phyloP scores from a whole-genome alignment of 2,888 invertebrate species.

The Dasysyrphus tricinctus region DNA sequence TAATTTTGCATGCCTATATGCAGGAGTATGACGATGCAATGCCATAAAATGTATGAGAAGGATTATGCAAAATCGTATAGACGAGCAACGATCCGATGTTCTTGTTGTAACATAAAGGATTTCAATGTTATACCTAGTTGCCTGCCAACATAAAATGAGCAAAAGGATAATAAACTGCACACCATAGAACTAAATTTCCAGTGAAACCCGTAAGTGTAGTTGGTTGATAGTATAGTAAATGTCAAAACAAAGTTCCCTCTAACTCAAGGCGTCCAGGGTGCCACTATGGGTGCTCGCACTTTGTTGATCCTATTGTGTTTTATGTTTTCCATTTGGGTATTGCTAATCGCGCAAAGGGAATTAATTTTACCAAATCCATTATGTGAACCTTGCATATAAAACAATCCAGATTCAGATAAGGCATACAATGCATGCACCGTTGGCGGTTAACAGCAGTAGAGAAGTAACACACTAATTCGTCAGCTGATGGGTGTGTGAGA shows the following conservation, averaged over 20 bases:
- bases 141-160: not conserved
- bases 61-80: constrained; percentile 57
- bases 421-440: not conserved
- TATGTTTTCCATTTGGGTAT: not conserved
- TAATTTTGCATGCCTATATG: not conserved
- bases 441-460: constrained; percentile 7
- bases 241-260: not conserved
- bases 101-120: constrained; percentile 48
- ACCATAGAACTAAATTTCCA: constrained; percentile 7
- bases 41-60: constrained; percentile 6
- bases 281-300: not conserved
- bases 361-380: constrained; percentile 16
- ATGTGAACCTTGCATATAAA: constrained; percentile 8
- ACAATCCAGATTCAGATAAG: not conserved
- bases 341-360: constrained; percentile 5
- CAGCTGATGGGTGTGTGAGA: not conserved
- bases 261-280: not conserved
- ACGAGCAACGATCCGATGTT: constrained; percentile 20
- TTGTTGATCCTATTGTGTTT: not conserved
- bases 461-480: constrained; percentile 23
- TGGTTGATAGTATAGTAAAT: not conserved
- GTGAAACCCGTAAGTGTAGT: not conserved
- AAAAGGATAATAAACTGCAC: constrained; percentile 30
- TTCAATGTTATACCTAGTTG: constrained; percentile 21
- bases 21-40: not conserved